phyloP scores from a whole-genome alignment of 2,113 vertebrate species.

The Chroicocephalus ridibundus region DNA sequence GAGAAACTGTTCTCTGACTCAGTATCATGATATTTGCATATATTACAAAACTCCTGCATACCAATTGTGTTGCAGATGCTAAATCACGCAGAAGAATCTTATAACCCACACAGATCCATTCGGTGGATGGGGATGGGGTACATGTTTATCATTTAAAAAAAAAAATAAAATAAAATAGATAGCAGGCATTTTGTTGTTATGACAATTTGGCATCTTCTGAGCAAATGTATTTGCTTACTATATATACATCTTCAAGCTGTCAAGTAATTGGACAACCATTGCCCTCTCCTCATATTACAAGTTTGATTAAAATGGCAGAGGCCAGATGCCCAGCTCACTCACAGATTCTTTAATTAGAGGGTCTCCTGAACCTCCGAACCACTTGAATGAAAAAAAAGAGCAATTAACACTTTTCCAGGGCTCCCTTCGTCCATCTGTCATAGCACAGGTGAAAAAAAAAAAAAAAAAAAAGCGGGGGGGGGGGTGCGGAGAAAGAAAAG shows the following conservation, averaged over 20 bases:
- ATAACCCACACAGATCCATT: background rate
- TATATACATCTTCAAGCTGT: constrained; percentile 63
- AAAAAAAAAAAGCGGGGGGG: background rate
- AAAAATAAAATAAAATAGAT: constrained; percentile 6
- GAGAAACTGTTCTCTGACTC: background rate
- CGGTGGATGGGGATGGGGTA: background rate
- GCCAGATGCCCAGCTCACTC: constrained; percentile 80
- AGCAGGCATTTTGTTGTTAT: constrained; percentile 18
- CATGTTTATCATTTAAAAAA: background rate
- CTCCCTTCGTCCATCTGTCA: constrained; percentile 77
- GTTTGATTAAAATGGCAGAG: constrained; percentile 76
- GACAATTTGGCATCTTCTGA: constrained; percentile 50
- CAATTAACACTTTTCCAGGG: constrained; percentile 78
- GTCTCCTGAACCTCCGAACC: constrained; percentile 78
- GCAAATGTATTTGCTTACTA: constrained; percentile 53
- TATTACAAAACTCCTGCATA: background rate
- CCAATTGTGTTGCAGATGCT: background rate
- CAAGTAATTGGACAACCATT: constrained; percentile 55
- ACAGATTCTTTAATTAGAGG: constrained; percentile 83
- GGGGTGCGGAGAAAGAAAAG: background rate
- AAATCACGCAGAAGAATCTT: background rate
- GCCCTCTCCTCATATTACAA: constrained; percentile 60
- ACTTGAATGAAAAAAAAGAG: constrained; percentile 73
- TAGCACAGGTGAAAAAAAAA: constrained; percentile 71
- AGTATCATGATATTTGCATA: background rate